Evolutionary conservation across 2,113 vertebrate species (phyloP).

Genomic region (Osmerus eperlanus): DNA sequence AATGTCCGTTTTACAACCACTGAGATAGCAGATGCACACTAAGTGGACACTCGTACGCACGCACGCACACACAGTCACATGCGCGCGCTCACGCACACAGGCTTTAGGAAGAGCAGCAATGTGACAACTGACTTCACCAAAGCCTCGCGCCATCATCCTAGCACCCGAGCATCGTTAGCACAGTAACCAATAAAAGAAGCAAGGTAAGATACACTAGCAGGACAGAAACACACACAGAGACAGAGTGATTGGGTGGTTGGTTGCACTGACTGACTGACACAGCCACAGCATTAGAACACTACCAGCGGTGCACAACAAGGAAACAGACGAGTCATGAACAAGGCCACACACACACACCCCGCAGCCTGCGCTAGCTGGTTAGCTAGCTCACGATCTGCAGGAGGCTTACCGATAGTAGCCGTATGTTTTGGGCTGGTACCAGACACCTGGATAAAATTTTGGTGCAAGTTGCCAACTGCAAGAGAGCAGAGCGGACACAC

Average conservation of each 20-base stretch:
- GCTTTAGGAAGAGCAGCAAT: slow-evolving; percentile 4
- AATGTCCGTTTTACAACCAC: slow-evolving; percentile 46
- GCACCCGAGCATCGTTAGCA: neutral
- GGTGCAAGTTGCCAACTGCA: slow-evolving; percentile 80
- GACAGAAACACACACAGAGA: neutral
- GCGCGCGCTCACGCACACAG: slow-evolving; percentile 32
- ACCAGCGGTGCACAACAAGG: neutral
- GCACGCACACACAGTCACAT: slow-evolving; percentile 23
- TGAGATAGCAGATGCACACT: slow-evolving; percentile 40
- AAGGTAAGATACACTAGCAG: neutral
- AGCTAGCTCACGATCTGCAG: slow-evolving; percentile 30
- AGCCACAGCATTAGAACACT: slow-evolving; percentile 15
- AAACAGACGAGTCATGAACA: slow-evolving; percentile 5
- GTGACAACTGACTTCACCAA: slow-evolving; percentile 21
- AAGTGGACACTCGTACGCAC: slow-evolving; percentile 19
- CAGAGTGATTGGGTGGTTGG: neutral
- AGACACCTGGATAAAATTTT: slow-evolving; percentile 79
- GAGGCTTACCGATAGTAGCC: slow-evolving; percentile 77
- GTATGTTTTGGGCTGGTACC: slow-evolving; percentile 82
- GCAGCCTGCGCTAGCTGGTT: slow-evolving; percentile 22
- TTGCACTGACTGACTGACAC: slow-evolving; percentile 23
- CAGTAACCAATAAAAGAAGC: neutral
- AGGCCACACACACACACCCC: slow-evolving; percentile 28
- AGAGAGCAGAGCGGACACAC: slow-evolving; percentile 70
- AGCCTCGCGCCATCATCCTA: slow-evolving; percentile 24